Base-by-base conservation (phyloP, 1,140 invertebrate species). In the Wasmannia auropunctata region DNA sequence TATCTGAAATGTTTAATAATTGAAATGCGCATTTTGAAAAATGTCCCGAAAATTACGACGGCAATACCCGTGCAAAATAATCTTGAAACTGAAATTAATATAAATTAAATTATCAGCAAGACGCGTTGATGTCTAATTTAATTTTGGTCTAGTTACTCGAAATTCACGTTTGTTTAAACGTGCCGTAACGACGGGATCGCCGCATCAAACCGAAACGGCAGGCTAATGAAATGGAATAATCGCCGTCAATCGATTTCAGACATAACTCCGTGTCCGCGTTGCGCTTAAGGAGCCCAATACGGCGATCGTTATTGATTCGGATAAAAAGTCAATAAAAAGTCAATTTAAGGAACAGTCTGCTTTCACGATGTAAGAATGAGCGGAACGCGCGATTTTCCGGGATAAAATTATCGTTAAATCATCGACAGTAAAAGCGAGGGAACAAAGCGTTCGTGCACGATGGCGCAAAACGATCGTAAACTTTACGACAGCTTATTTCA, bases 401-500 rank as follows among this genome's bases (percentile, higher is more conserved):
- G 77, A 83, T 72, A 83, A 63, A 85, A 85, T 85, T 88, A 90
- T 90, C 83, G 87, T 80, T 72, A 77, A 87, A 85, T 85, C 51
- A 75, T 87, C 40, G 70, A 51, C 62, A 72, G 19, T 86, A 83
- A 86, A n/a, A 86, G 43, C 34, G n/a, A 67, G 63, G 40, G 49
- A 75, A 85, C 70, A 67, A 85, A 85, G 65, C 46, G 49, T 75
- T 69, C 28, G 69, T 22, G 58, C 28, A 22, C 69, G 86, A 75
- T 76, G 67, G 49, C 80, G 69, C 81, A 43, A 46, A 54, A 85
- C 60, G 80, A 54, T 85, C 70, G 80, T 87, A 87, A 87, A 87
- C 60, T 87, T 87, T 87, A 87, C 70, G 80, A 85, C 80, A 46
- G 56, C 80, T 87, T 87, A 85, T 87, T 87, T 84, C 60, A 70